A percentile compares a stretch with the other conserved stretches of the same genome.
Evolutionary conservation across 2,113 vertebrate genomes (phyloP).

Genomic region (Silurus asotus): DNA sequence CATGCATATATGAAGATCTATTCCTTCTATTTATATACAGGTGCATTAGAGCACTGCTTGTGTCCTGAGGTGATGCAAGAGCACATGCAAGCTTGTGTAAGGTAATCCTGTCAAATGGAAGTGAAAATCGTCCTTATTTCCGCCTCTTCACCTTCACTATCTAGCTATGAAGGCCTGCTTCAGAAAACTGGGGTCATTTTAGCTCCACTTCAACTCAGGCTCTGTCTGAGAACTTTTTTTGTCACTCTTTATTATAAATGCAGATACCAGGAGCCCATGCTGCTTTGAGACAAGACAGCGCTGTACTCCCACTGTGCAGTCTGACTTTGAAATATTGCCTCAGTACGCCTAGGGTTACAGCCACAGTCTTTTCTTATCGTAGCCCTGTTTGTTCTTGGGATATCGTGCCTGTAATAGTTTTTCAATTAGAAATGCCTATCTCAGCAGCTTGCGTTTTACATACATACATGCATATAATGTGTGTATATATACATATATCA

Average conservation of each 20-base stretch:
- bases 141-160: not conserved
- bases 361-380: not conserved
- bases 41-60: not conserved
- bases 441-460: not conserved
- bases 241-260: conserved; percentile 11
- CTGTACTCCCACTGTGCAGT: not conserved
- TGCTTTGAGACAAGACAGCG: conserved; percentile 2
- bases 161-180: not conserved
- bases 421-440: not conserved
- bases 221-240: conserved; percentile 1
- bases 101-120: not conserved
- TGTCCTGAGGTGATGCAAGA: not conserved
- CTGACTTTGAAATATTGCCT: conserved; percentile 19
- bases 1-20: not conserved
- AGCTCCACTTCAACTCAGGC: not conserved
- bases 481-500: no score
- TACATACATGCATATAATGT: no score
- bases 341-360: not conserved
- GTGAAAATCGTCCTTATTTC: not conserved
- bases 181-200: conserved; percentile 12
- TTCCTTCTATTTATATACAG: not conserved
- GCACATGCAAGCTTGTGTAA: not conserved
- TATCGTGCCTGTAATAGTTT: not conserved
- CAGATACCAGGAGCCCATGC: conserved; percentile 6
- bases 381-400: not conserved